These are phyloP conservation scores for Hoplodrina blanda DNA, from an alignment of 2,888 invertebrate genomes.

Conservation along the genomic window DNA sequence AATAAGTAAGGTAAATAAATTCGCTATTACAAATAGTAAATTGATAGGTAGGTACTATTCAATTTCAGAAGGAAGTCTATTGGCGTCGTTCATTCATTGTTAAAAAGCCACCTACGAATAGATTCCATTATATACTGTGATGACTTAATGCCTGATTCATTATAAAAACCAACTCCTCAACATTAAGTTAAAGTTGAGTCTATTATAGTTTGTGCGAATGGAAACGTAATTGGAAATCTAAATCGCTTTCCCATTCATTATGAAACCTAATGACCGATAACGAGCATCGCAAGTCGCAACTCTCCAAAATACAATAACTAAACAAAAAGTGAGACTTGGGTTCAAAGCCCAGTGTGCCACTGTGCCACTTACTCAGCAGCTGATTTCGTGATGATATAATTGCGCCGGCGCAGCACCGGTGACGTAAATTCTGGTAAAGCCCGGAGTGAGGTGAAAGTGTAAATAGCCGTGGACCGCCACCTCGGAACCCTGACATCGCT, in stretches of 20 bases:
- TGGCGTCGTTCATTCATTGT: not conserved
- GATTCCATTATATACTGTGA: not conserved
- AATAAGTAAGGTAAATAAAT: no score
- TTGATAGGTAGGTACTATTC: not conserved
- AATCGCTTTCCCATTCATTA: conserved; percentile 64
- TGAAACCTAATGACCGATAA: conserved; percentile 64
- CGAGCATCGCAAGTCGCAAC: conserved; percentile 65
- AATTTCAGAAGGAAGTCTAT: not conserved
- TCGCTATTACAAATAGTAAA: not conserved
- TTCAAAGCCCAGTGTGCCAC: conserved; percentile 70
- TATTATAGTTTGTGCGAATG: conserved; percentile 10
- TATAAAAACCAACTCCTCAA: conserved; percentile 4
- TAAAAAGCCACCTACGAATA: not conserved
- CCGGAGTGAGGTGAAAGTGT: conserved; percentile 83
- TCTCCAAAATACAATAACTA: conserved; percentile 65
- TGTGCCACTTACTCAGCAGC: conserved; percentile 79
- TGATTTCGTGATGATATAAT: conserved; percentile 87
- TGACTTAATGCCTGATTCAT: conserved; percentile 9
- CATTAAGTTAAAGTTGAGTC: no score
- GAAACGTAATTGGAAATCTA: conserved; percentile 52
- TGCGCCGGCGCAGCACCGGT: conserved; percentile 70
- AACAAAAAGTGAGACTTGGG: conserved; percentile 68
- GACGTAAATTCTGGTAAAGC: conserved; percentile 84
- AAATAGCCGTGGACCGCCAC: conserved; percentile 70
- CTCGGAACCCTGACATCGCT: conserved; percentile 76